phyloP scores from a whole-genome alignment of 1,140 invertebrate genomes.

The Drosophila mojavensis region DNA sequence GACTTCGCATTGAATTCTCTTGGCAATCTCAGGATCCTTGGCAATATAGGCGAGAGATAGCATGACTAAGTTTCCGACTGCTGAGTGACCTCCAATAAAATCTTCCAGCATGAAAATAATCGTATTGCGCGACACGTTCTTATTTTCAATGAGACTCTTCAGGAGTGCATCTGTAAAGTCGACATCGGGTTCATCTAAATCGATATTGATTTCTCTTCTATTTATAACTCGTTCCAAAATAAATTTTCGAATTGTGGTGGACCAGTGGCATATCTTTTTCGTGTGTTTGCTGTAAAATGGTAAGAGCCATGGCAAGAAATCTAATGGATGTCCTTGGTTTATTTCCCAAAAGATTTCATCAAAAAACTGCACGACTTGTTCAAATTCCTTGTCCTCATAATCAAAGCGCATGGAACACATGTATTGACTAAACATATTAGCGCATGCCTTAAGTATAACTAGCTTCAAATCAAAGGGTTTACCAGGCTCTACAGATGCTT shows the following conservation, averaged over 20 bases:
- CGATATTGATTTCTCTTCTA: slow-evolving; percentile 86
- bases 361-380: slow-evolving; percentile 89
- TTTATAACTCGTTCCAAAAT: slow-evolving; percentile 89
- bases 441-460: slow-evolving; percentile 88
- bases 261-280: slow-evolving; percentile 88
- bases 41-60: slow-evolving; percentile 89
- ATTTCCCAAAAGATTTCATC: slow-evolving; percentile 96
- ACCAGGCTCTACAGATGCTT: slow-evolving; percentile 80
- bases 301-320: slow-evolving; percentile 93
- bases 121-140: slow-evolving; percentile 87
- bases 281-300: slow-evolving; percentile 90
- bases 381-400: slow-evolving; percentile 87
- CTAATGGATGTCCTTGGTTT: slow-evolving; percentile 94
- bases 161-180: slow-evolving; percentile 92
- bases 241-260: slow-evolving; percentile 89
- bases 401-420: slow-evolving; percentile 92
- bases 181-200: slow-evolving; percentile 85
- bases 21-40: slow-evolving; percentile 87
- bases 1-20: slow-evolving; percentile 89
- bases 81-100: slow-evolving; percentile 94
- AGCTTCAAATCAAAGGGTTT: slow-evolving; percentile 86
- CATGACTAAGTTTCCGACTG: slow-evolving; percentile 93
- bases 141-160: slow-evolving; percentile 87
- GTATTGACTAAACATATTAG: slow-evolving; percentile 93
- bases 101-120: slow-evolving; percentile 93